Percentiles rank a stretch among this genome's conserved stretches.
Conservation (phyloP, 2,888 invertebrate genomes). For the Hylaea fasciaria region DNA sequence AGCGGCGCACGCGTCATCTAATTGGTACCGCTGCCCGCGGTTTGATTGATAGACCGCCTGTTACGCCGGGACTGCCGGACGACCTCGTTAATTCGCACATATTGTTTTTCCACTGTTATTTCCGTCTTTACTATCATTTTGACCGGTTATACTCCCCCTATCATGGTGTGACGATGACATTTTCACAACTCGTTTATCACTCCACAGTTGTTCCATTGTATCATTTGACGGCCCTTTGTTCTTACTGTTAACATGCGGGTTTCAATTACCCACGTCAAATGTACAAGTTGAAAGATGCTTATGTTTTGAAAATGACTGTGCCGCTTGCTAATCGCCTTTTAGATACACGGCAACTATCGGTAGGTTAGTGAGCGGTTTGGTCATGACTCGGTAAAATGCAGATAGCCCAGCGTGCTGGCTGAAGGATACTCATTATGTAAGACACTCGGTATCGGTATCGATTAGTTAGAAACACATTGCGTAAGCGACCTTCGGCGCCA, state of each 20-base stretch:
- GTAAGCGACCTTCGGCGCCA: slow-evolving; percentile 59
- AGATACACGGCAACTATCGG: slow-evolving; percentile 6
- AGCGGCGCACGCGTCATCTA: slow-evolving; percentile 74
- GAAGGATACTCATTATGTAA: slow-evolving; percentile 63
- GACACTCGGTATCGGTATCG: slow-evolving; percentile 61
- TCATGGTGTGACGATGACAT: slow-evolving; percentile 3
- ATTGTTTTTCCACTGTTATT: slow-evolving; percentile 64
- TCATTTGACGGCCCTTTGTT: slow-evolving; percentile 16
- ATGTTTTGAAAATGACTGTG: slow-evolving; percentile 2
- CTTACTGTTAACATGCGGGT: slow-evolving; percentile 12
- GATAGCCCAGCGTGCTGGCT: slow-evolving; percentile 23
- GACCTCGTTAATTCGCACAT: slow-evolving; percentile 67
- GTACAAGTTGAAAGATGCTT: slow-evolving; percentile 5
- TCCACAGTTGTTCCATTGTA: slow-evolving; percentile 10
- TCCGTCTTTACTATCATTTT: slow-evolving; percentile 44
- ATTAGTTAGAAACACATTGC: slow-evolving; percentile 62
- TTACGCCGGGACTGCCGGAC: slow-evolving; percentile 69
- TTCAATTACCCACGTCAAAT: slow-evolving; percentile 5
- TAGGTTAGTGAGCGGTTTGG: slow-evolving; percentile 11
- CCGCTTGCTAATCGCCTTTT: slow-evolving; percentile 11
- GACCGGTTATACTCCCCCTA: slow-evolving; percentile 9
- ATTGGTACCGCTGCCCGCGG: slow-evolving; percentile 48
- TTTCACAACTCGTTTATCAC: slow-evolving; percentile 12
- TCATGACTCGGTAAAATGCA: slow-evolving; percentile 19
- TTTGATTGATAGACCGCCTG: slow-evolving; percentile 80